Evolutionary conservation across 2,888 invertebrate species (phyloP), one percentile per base, ranked within the genome.

Genomic region (Rapana venosa): DNA sequence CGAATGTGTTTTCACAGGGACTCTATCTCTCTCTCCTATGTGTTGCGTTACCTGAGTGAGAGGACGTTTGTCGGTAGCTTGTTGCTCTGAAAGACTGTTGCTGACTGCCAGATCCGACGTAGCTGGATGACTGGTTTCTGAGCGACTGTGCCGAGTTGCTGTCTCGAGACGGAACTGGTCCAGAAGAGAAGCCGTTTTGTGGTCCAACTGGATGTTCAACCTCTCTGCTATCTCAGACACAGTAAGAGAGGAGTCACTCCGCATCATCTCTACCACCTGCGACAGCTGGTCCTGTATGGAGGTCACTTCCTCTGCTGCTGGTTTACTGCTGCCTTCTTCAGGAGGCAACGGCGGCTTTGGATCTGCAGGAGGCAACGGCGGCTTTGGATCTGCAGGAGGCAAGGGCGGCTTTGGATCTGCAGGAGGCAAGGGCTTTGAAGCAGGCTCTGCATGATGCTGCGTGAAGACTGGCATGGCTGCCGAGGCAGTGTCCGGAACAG

Each of bases 201-300:
- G 96, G 95, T 97, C 97, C 92, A 96, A 96, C 97, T 92, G 93
- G 93, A 97, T 97, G 87, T 97, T 96, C 92, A 97, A 96, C 91
- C 97, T 96, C 85, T 97, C 97, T 95, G 97, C 97, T 36, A 97
- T 96, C 94, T 97, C 97, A 89, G 97, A 96, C 83, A 97, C 93
- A 88, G 93, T 94, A 83, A 95, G 90, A 22, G 93, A 94, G 85
- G 93, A 92, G 83, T 94, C 92, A 70, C 88, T 90, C 66, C 92
- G 94, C 90, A 94, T 90, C 88, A 95, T 89, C 58, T 92, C 90
- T 6, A 94, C 94, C 86, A 95, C 92, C 87, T 93, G 93, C 20
- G 94, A 92, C 91, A 95, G 92, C 90, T 92, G 93, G 89, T 84
- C 56, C 79, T 92, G 91, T 35, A 89, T 77, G 36, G 90, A 81